Conservation (phyloP, 1,140 invertebrate genomes). For the Papilio xuthus region DNA sequence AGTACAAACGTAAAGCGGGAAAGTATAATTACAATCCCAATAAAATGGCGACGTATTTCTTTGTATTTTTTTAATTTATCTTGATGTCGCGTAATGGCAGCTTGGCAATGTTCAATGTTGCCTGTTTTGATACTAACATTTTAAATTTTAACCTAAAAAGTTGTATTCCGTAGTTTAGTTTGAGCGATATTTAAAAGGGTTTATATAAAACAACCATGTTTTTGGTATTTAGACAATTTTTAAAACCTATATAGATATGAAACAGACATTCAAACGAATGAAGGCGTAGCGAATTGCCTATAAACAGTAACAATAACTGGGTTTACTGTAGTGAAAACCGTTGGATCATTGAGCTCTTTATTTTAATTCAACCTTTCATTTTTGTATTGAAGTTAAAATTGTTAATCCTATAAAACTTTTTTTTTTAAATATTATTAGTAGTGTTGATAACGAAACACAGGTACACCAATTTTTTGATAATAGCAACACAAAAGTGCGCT, state of each 20-base stretch:
- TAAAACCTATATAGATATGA: neutral
- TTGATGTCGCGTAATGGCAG: neutral
- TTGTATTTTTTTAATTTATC: neutral
- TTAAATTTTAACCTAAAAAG: neutral
- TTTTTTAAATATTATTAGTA: neutral
- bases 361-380: neutral
- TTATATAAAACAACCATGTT: neutral
- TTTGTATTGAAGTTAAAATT: neutral
- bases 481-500: slow-evolving; percentile 20
- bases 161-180: neutral
- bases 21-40: neutral
- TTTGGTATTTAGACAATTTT: neutral
- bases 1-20: neutral
- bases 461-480: neutral
- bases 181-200: neutral
- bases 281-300: neutral
- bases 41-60: neutral
- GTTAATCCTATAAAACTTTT: neutral
- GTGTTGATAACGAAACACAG: neutral
- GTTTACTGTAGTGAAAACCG: neutral
- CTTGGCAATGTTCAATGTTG: neutral
- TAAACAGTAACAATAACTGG: neutral
- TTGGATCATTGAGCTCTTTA: neutral
- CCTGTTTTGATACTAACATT: neutral
- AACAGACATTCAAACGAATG: neutral